A percentile compares a stretch with the other conserved stretches of the same genome.
phyloP scores from a whole-genome alignment of 2,888 invertebrate species.

The Papilio elwesi region DNA sequence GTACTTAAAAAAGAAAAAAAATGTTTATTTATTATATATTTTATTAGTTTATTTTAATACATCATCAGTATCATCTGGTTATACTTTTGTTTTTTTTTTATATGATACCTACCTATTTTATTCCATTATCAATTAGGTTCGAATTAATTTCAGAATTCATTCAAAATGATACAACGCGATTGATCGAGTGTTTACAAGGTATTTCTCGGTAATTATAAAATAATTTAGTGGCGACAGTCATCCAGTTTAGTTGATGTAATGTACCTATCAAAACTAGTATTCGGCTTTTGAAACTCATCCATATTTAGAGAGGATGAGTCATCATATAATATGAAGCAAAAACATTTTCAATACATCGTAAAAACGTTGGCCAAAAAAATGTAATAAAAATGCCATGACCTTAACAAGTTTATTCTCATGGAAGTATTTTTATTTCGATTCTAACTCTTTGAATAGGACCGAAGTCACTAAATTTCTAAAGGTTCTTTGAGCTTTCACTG shows the following conservation, averaged over 20 bases:
- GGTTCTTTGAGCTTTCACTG: constrained; percentile 11
- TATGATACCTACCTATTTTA: too few relatives aligned
- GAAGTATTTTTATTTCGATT: constrained; percentile 1
- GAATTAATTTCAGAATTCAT: neutral
- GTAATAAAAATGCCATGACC: constrained; percentile 23
- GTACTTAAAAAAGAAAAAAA: too few relatives aligned
- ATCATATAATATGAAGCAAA: constrained; percentile 17
- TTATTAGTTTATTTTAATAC: too few relatives aligned
- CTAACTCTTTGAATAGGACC: neutral
- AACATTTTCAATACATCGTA: constrained; percentile 16
- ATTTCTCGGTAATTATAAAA: neutral
- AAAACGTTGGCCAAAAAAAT: constrained; percentile 15
- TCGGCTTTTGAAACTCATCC: neutral
- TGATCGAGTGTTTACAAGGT: neutral
- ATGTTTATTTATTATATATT: too few relatives aligned
- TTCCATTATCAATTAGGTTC: neutral
- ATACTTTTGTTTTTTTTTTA: neutral
- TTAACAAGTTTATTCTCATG: constrained; percentile 26
- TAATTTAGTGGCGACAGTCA: constrained; percentile 3
- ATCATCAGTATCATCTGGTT: neutral
- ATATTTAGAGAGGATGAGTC: constrained; percentile 30
- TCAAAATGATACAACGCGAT: neutral
- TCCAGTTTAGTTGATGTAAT: constrained; percentile 4
- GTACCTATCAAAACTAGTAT: constrained; percentile 16
- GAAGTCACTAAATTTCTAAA: constrained; percentile 16